Conservation (phyloP, 2,113 vertebrate genomes). For the Cervus canadensis region DNA sequence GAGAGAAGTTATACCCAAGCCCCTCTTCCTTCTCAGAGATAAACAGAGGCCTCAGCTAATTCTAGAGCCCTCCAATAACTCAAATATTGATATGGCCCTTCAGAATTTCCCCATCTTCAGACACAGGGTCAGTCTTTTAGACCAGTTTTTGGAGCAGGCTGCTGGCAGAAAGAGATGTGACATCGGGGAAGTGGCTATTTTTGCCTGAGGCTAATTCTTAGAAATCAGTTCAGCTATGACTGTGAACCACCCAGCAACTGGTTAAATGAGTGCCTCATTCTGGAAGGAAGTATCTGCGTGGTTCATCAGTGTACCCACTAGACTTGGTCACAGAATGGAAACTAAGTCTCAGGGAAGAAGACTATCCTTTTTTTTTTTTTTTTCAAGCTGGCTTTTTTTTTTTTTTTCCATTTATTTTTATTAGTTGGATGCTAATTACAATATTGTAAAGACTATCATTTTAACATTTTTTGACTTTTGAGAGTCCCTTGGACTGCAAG, state of each 20-base stretch:
- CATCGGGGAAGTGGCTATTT: no score
- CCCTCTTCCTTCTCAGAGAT: neutral
- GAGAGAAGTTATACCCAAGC: fast-evolving
- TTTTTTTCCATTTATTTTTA: no score
- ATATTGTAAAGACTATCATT: neutral
- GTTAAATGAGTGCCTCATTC: neutral
- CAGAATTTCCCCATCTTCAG: neutral
- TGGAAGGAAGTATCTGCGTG: neutral
- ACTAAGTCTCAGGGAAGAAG: neutral
- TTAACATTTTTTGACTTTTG: neutral
- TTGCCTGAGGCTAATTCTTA: neutral
- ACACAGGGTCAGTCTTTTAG: neutral
- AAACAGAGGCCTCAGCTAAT: neutral
- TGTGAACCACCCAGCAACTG: neutral
- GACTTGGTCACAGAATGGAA: neutral
- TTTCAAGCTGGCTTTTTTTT: no score
- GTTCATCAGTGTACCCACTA: neutral
- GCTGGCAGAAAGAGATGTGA: fast-evolving
- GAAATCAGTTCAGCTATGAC: neutral
- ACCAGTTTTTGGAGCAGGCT: no score
- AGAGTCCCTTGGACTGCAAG: no score
- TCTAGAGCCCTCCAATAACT: neutral
- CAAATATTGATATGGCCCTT: neutral
- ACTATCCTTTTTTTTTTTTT: neutral
- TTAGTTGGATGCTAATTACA: no score